Percentiles rank a stretch among this genome's conserved stretches.
Evolutionary conservation across 2,888 invertebrate species (phyloP).

Genomic region (Saturnia japonica): DNA sequence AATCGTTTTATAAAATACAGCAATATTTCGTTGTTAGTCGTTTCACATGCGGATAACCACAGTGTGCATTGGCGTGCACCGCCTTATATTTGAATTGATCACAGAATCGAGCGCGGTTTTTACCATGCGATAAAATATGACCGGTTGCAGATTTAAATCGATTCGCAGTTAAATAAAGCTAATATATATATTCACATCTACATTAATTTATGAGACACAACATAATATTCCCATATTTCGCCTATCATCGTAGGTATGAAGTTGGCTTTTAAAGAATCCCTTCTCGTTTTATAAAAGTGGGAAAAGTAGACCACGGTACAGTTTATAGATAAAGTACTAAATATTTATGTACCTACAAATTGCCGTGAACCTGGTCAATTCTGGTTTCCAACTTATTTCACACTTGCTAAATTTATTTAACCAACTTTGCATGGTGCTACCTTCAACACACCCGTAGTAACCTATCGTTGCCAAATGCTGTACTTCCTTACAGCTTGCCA

Average conservation of each 20-base stretch:
- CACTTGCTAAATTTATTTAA: no score
- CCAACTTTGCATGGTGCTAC: no score
- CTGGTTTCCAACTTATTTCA: no score
- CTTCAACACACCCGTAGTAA: no score
- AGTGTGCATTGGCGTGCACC: conserved; percentile 1
- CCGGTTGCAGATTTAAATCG: conserved; percentile 4
- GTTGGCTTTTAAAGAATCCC: neutral
- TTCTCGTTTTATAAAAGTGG: neutral
- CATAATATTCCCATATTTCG: neutral
- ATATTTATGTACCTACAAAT: no score
- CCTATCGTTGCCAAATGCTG: no score
- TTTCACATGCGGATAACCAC: neutral
- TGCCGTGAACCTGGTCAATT: no score
- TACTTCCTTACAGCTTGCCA: no score
- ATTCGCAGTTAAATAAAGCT: neutral
- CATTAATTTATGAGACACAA: neutral
- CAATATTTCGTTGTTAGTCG: conserved; percentile 4
- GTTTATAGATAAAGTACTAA: no score
- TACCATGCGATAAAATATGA: conserved; percentile 4
- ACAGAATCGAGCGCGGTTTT: conserved; percentile 6
- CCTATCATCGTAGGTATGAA: neutral
- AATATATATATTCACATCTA: neutral
- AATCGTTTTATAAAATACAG: conserved; percentile 4
- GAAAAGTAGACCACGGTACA: no score
- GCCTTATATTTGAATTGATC: conserved; percentile 12